These are phyloP conservation scores for Lithosia quadra DNA, from an alignment of 2,888 invertebrate genomes.

Conservation along the genomic window DNA sequence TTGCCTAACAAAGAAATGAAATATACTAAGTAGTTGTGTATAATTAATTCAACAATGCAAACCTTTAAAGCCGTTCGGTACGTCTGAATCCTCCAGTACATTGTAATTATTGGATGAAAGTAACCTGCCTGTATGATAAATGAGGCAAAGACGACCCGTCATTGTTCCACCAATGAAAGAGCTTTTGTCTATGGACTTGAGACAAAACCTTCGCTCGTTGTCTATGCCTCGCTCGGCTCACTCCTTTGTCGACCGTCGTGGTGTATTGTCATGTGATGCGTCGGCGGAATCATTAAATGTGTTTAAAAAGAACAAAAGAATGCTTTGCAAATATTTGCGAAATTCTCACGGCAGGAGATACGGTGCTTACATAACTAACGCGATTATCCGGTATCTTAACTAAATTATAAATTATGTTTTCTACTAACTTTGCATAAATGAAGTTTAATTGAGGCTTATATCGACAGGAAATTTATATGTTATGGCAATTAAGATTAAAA, in stretches of 20 bases:
- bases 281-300: constrained; percentile 78
- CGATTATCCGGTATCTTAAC: constrained; percentile 27
- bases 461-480: constrained; percentile 46
- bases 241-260: constrained; percentile 77
- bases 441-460: constrained; percentile 42
- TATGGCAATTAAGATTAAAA: constrained; percentile 43
- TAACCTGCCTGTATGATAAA: constrained; percentile 85
- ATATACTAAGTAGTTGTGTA: constrained; percentile 67
- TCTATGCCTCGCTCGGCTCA: constrained; percentile 76
- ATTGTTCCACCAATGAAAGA: constrained; percentile 83
- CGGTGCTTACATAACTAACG: constrained; percentile 44
- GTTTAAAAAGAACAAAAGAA: constrained; percentile 65
- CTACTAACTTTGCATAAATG: constrained; percentile 39
- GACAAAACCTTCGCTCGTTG: constrained; percentile 80
- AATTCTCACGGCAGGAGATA: constrained; percentile 65
- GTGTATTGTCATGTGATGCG: constrained; percentile 72
- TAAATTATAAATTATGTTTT: constrained; percentile 31
- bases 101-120: constrained; percentile 86
- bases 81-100: constrained; percentile 71
- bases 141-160: constrained; percentile 79
- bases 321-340: constrained; percentile 76
- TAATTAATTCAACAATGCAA: constrained; percentile 76
- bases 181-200: constrained; percentile 80
- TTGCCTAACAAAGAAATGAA: constrained; percentile 64
- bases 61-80: constrained; percentile 58